Base-by-base conservation (phyloP, 2,113 vertebrate species). In the Chlorocebus sabaeus region DNA sequence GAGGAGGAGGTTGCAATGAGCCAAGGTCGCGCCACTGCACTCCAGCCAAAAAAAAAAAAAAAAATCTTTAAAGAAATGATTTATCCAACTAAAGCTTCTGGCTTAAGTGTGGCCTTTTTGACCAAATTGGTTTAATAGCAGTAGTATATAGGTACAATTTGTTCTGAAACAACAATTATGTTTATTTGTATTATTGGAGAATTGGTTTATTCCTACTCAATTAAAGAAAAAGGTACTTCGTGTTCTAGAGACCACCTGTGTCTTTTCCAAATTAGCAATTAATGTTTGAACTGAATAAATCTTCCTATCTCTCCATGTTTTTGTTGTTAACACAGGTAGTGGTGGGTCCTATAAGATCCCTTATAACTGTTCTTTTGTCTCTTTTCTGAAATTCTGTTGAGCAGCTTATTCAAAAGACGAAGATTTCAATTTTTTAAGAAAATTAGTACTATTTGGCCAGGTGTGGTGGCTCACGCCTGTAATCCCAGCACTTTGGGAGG, bases 221-320 rank as follows among this genome's bases (percentile, higher is more conserved):
- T 87, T 79, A 35, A 70, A 72, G 61, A 59, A 73, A 59, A 90
- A 93, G 45, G 23, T 73, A 64, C 30, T 88, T 90, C 5, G 55
- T 79, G 25, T 84, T 91, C 61, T 97, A 97, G 67, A 67, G 45
- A 92, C 55, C 59, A 95, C 81, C 78, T 80, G 70, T 76, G 50
- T 90, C 73, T 95, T 87, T 96, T 96, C 64, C 64, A 90, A 86
- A 90, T 97, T 95, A 84, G 50, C 70, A 90, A 57, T 88, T 92
- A 80, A 90, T 81, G 67, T 93, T 95, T 98, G 25, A 81, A 85
- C n/a, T 95, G 73, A 95, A 78, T 89, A 97, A 95, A 84, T 93
- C 48, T 76, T 70, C 18, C n/a, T 61, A 48, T 86, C 59, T 90
- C 52, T 67, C 25, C 35, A 7, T 81, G 13, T 80, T 90, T 80